Conservation (phyloP, 2,797 vertebrate species). For the Sus cebifrons region DNA sequence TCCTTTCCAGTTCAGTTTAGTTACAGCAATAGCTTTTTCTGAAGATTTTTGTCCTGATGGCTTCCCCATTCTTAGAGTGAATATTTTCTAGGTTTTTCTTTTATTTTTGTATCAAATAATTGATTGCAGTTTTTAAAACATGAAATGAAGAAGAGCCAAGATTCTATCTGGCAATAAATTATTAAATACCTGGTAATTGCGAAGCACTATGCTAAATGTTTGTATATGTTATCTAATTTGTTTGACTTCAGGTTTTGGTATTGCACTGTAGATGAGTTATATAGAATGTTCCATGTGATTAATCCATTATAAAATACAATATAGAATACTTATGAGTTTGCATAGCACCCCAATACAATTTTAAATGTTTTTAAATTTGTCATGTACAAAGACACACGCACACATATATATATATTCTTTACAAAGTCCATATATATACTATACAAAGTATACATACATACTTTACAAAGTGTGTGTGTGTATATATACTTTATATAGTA, state of each 20-base stretch:
- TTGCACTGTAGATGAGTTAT: background rate
- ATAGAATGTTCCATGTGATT: background rate
- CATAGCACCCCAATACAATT: background rate
- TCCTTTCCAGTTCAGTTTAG: background rate
- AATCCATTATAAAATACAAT: background rate
- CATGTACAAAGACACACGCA: background rate
- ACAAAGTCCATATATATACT: background rate
- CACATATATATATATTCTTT: background rate
- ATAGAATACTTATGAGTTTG: background rate
- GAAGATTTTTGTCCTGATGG: background rate
- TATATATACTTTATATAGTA: too few species aligned
- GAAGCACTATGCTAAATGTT: background rate
- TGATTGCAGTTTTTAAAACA: background rate
- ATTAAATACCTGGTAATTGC: background rate
- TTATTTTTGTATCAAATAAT: background rate
- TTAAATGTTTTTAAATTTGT: background rate
- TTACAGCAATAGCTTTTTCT: background rate
- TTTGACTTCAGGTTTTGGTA: background rate
- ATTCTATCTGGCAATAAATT: background rate
- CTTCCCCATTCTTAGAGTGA: background rate
- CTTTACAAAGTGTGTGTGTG: too few species aligned
- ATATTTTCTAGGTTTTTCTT: background rate
- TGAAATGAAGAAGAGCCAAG: background rate
- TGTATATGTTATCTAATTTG: background rate
- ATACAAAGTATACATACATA: too few species aligned